These are phyloP conservation scores for Petaurus breviceps DNA, from an alignment of 2,113 vertebrate genomes.

Conservation along the genomic window DNA sequence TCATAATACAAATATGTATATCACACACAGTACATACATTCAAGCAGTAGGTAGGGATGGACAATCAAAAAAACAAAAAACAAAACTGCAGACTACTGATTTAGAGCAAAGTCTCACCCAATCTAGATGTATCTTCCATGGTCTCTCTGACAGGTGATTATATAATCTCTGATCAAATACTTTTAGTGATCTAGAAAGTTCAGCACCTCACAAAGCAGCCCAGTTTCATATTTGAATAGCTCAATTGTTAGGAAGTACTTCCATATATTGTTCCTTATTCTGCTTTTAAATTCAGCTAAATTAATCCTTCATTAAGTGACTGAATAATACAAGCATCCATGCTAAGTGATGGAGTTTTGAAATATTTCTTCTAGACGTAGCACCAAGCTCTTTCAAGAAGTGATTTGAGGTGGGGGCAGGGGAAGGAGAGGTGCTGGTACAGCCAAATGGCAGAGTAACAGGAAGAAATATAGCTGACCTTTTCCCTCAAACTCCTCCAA, in stretches of 20 bases:
- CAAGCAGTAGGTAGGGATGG: neutral
- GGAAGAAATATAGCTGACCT: neutral
- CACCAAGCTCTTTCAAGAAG: too few species aligned
- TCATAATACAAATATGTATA: neutral
- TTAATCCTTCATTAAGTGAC: neutral
- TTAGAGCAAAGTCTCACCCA: neutral
- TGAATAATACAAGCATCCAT: neutral
- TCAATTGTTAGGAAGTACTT: slow-evolving; percentile 3
- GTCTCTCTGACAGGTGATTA: neutral
- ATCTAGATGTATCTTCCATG: neutral
- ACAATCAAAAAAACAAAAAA: neutral
- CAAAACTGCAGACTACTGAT: neutral
- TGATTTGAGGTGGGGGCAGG: neutral
- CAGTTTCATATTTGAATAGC: slow-evolving; percentile 19
- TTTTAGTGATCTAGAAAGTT: neutral
- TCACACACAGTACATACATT: neutral
- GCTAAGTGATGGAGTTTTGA: neutral
- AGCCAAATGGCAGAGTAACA: neutral
- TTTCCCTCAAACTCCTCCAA: neutral
- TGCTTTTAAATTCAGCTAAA: neutral
- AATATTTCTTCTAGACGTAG: too few species aligned
- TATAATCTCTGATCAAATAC: neutral
- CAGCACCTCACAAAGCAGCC: neutral
- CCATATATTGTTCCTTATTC: neutral
- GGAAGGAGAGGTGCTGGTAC: neutral